Percentiles rank a stretch among this genome's conserved stretches.
Conservation (phyloP, 2,113 vertebrate genomes). For the Saccopteryx bilineata region DNA sequence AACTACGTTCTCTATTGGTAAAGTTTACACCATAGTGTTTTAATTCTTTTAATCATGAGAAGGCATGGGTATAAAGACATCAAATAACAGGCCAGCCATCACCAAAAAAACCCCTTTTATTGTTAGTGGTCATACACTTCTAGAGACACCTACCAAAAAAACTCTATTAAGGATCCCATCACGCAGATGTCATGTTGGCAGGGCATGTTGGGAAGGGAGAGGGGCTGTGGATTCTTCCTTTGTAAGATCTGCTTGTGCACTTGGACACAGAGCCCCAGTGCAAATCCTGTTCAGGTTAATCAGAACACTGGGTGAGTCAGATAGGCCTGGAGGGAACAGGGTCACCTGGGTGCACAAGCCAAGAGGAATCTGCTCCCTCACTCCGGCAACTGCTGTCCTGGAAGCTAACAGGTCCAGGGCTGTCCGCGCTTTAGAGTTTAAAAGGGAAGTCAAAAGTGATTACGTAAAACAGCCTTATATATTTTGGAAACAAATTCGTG, state of each 20-base stretch:
- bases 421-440: neutral
- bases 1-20: neutral
- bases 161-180: neutral
- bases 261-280: neutral
- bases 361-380: neutral
- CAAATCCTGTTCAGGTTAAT: neutral
- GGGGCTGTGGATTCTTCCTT: neutral
- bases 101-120: neutral
- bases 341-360: neutral
- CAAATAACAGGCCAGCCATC: neutral
- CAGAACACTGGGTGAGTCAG: neutral
- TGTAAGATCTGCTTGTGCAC: neutral
- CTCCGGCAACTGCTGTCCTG: neutral
- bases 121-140: neutral
- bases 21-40: neutral
- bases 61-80: neutral
- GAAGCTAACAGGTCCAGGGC: too few species aligned
- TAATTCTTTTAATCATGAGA: neutral
- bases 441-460: neutral
- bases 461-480: neutral
- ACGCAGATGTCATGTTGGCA: neutral
- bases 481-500: neutral
- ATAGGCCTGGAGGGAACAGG: neutral
- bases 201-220: neutral
- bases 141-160: neutral